Base-by-base conservation (phyloP, 1,140 invertebrate genomes). In the Archivesica marissinica region DNA sequence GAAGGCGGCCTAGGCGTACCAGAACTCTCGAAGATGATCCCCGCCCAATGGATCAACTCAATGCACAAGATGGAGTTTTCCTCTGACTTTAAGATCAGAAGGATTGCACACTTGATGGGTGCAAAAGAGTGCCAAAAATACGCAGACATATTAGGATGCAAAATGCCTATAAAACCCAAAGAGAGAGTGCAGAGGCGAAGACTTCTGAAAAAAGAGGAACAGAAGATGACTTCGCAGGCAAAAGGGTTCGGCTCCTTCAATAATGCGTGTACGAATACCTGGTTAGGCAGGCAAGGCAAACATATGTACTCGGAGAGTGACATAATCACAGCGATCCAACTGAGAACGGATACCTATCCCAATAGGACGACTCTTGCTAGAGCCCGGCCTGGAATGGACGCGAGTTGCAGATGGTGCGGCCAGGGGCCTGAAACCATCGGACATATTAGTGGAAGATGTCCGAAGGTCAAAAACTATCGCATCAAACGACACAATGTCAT, bases 1-100 rank as follows among this genome's bases (percentile, higher is more conserved):
- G 17, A 70, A 23, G 72, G 83, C 13, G 83, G 75, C 25, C 47
- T 85, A 13, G 75, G 59, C n/a, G 61, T 85, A 17, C 74, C 83
- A 0, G 41, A 61, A 17, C 54, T 44, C 13, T 72, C 68, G 39
- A n/a, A n/a, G n/a, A n/a, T n/a, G n/a, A 30, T 76, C 2, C 74
- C 61, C 20, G 59, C 82, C 15, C 15, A 38, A 35, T 6, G 82
- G 2, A 68, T 78, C 17, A 78, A 85, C 50, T 52, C 41, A 33
- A 44, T 85, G 11, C 30, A 47, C 25, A n/a, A 30, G 2, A 54
- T 85, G 2, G 17, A 25, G 3, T 35, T 17, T 17, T 77, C 59
- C 0, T 64, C 20, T n/a, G 82, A 85, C 52, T 28, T 39, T 0
- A 85, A 85, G 52, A 85, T 85, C 0, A 50, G 61, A 25, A 47